A percentile compares a stretch with the other conserved stretches of the same genome.
phyloP scores from a whole-genome alignment of 2,888 invertebrate species.

The Eubasilissa splendida region DNA sequence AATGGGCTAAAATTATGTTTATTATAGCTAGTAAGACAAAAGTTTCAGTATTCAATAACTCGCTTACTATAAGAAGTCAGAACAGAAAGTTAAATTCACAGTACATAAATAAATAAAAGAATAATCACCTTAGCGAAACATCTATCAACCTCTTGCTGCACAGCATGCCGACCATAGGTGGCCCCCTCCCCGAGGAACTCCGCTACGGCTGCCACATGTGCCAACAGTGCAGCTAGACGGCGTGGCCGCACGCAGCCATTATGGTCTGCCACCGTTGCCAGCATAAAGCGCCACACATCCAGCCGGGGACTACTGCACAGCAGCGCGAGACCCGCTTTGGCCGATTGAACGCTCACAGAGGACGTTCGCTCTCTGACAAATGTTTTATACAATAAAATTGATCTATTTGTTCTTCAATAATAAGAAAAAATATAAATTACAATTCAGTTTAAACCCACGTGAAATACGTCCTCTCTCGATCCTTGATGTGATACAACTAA shows the following conservation, averaged over 20 bases:
- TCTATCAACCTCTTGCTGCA: constrained; percentile 79
- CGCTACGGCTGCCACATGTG: constrained; percentile 75
- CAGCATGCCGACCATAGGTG: constrained; percentile 75
- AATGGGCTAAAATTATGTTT: too few species aligned
- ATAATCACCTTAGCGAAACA: constrained; percentile 79
- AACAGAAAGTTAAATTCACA: too few species aligned
- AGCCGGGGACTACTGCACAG: constrained; percentile 77
- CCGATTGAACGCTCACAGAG: constrained; percentile 77
- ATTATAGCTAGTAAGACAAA: too few species aligned
- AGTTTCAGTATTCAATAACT: too few species aligned
- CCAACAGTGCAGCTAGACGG: constrained; percentile 75
- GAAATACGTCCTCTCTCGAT: too few species aligned
- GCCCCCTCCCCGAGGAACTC: constrained; percentile 76
- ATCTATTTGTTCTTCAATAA: too few species aligned
- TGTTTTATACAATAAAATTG: too few species aligned
- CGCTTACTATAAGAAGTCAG: too few species aligned
- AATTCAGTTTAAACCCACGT: too few species aligned
- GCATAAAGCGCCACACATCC: constrained; percentile 79
- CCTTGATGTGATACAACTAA: too few species aligned
- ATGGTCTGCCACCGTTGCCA: constrained; percentile 81
- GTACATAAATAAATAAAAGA: constrained; percentile 18
- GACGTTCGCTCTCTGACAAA: constrained; percentile 74
- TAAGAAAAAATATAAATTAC: too few species aligned
- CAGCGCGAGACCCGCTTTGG: constrained; percentile 79
- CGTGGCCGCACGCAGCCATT: constrained; percentile 81